These are phyloP conservation scores for Lasioglossum morio DNA, from an alignment of 2,888 invertebrate species.

Conservation along the genomic window DNA sequence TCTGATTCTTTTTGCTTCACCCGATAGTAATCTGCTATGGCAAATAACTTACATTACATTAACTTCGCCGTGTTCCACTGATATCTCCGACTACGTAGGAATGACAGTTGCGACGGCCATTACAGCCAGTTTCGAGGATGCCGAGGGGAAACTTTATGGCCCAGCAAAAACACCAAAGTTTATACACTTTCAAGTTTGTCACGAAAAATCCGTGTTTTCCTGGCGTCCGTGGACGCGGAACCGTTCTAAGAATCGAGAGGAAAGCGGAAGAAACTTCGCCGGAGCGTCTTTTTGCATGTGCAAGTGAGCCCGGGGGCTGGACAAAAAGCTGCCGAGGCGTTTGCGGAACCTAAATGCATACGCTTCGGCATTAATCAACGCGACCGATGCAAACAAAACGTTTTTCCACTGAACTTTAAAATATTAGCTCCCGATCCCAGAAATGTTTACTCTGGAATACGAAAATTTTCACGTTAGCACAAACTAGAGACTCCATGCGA, in stretches of 20 bases:
- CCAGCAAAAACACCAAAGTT: slow-evolving; percentile 50
- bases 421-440: not conserved
- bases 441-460: not conserved
- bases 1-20: slow-evolving; percentile 29
- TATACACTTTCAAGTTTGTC: slow-evolving; percentile 40
- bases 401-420: not conserved
- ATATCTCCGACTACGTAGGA: slow-evolving; percentile 46
- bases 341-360: not conserved
- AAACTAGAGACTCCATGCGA: too few species aligned
- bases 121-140: slow-evolving; percentile 52
- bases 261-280: slow-evolving; percentile 30
- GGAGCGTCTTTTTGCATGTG: slow-evolving; percentile 8
- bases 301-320: too few species aligned
- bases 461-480: not conserved
- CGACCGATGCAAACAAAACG: not conserved
- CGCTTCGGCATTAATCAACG: not conserved
- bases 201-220: slow-evolving; percentile 43
- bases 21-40: slow-evolving; percentile 53
- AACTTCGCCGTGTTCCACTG: slow-evolving; percentile 48
- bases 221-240: slow-evolving; percentile 15
- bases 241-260: slow-evolving; percentile 43
- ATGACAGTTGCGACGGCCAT: slow-evolving; percentile 60
- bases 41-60: slow-evolving; percentile 61
- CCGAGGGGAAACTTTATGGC: slow-evolving; percentile 52
- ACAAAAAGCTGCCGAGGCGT: not conserved